phyloP scores from a whole-genome alignment of 2,888 invertebrate species.

The Venustoraphidia nigricollis region DNA sequence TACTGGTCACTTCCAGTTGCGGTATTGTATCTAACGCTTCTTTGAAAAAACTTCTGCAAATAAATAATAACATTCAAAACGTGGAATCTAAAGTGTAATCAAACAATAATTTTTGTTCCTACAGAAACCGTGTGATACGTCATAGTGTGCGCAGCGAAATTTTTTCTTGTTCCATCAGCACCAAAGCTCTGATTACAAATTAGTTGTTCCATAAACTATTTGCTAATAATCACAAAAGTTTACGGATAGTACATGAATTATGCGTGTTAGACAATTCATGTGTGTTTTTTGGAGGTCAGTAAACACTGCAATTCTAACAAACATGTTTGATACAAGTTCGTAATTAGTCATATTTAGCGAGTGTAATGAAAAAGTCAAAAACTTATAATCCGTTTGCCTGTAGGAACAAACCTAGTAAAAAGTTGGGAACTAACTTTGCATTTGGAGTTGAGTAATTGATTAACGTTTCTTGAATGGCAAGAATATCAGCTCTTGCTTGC shows the following conservation, averaged over 20 bases:
- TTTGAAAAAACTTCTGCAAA: constrained; percentile 53
- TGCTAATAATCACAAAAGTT: too few relatives aligned
- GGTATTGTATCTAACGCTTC: constrained; percentile 72
- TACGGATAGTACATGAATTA: too few relatives aligned
- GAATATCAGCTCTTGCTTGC: constrained; percentile 67
- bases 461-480: constrained; percentile 48
- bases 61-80: too few relatives aligned
- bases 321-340: constrained; percentile 4
- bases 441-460: constrained; percentile 45
- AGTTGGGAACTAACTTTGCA: constrained; percentile 36
- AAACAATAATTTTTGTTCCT: too few relatives aligned
- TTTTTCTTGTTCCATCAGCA: too few relatives aligned
- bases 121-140: too few relatives aligned
- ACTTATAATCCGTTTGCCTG: neutral
- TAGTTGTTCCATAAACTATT: too few relatives aligned
- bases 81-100: too few relatives aligned
- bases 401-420: constrained; percentile 2
- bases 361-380: neutral
- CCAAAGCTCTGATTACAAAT: too few relatives aligned
- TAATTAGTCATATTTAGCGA: neutral
- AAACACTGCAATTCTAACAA: constrained; percentile 7
- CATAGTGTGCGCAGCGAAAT: too few relatives aligned
- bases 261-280: too few relatives aligned
- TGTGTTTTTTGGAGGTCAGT: neutral
- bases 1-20: constrained; percentile 38